Evolutionary conservation across 2,113 vertebrate genomes (phyloP).

Genomic region (Willisornis vidua): DNA sequence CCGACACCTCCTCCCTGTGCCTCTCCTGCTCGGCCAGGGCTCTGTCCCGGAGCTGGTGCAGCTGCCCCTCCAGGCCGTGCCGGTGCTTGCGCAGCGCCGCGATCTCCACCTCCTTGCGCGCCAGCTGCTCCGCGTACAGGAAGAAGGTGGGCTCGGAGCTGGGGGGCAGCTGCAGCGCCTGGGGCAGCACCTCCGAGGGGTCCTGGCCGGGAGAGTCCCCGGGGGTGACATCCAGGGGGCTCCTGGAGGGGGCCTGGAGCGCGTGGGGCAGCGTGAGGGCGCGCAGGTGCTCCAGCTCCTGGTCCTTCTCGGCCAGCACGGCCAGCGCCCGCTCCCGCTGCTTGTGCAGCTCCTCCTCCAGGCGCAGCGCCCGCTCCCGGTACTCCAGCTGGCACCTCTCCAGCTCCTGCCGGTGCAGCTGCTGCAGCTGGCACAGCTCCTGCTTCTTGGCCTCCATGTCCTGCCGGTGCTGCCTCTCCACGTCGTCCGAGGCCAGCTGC

Average conservation of each 20-base stretch:
- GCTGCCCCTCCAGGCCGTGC: slow-evolving; percentile 81
- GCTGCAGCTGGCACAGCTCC: slow-evolving; percentile 75
- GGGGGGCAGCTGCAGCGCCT: slow-evolving; percentile 71
- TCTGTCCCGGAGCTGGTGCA: slow-evolving; percentile 80
- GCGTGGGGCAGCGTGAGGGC: neutral
- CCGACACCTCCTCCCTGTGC: slow-evolving; percentile 75
- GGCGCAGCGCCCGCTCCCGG: slow-evolving; percentile 78
- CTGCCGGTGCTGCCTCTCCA: slow-evolving; percentile 71
- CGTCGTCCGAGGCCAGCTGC: slow-evolving; percentile 82
- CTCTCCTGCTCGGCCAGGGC: slow-evolving; percentile 78
- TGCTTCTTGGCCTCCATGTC: slow-evolving; percentile 77
- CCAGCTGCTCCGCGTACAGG: slow-evolving; percentile 90
- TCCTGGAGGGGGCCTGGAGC: slow-evolving; percentile 22
- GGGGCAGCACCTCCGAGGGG: slow-evolving; percentile 66
- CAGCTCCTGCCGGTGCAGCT: slow-evolving; percentile 82
- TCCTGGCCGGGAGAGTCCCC: neutral
- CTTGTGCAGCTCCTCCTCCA: slow-evolving; percentile 93
- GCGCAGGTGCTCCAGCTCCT: slow-evolving; percentile 86
- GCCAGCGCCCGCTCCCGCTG: slow-evolving; percentile 90
- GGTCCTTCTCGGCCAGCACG: slow-evolving; percentile 89
- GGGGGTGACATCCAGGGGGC: accelerated
- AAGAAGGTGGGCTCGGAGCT: slow-evolving; percentile 85
- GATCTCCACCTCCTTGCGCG: slow-evolving; percentile 88
- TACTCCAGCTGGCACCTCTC: slow-evolving; percentile 78
- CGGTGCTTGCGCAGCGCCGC: slow-evolving; percentile 81